phyloP scores from a whole-genome alignment of 2,113 vertebrate species.

The Acrocephalus kingi region DNA sequence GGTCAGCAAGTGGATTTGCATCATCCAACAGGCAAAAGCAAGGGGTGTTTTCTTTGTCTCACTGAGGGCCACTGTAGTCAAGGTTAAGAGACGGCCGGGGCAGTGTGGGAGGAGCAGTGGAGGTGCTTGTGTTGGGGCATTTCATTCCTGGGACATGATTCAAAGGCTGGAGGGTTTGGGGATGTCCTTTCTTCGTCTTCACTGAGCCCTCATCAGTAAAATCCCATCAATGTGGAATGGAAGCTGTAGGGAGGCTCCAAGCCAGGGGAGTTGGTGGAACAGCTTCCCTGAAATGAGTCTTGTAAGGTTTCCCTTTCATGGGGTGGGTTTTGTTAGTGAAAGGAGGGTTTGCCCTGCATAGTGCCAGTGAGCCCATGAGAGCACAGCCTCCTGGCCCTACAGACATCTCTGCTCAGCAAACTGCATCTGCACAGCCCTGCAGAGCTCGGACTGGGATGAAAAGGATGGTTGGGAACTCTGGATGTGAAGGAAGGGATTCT shows the following conservation, averaged over 20 bases:
- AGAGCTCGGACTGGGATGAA: background rate
- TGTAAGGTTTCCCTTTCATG: background rate
- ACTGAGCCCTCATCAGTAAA: background rate
- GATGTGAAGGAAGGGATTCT: background rate
- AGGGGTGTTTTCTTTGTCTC: constrained; percentile 51
- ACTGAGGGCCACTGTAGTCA: constrained; percentile 35
- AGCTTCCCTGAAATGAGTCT: background rate
- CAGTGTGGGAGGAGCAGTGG: background rate
- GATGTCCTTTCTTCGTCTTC: background rate
- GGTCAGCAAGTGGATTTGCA: constrained; percentile 56
- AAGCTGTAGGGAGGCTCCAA: background rate
- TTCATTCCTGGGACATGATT: background rate
- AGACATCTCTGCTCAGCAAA: background rate
- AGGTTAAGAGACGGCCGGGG: background rate
- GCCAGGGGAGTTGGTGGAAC: background rate
- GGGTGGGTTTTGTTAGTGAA: background rate
- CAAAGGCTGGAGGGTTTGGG: background rate
- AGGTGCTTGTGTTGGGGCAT: background rate
- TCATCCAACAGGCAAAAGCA: constrained; percentile 12
- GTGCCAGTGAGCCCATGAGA: background rate
- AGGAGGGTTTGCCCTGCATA: background rate
- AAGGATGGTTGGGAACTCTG: background rate
- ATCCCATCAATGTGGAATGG: background rate
- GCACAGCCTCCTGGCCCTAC: background rate
- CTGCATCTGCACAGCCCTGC: background rate